A percentile compares a stretch with the other conserved stretches of the same genome.
These are phyloP conservation scores for Lamellibrachia columna DNA, from an alignment of 2,888 invertebrate species.

Conservation along the genomic window DNA sequence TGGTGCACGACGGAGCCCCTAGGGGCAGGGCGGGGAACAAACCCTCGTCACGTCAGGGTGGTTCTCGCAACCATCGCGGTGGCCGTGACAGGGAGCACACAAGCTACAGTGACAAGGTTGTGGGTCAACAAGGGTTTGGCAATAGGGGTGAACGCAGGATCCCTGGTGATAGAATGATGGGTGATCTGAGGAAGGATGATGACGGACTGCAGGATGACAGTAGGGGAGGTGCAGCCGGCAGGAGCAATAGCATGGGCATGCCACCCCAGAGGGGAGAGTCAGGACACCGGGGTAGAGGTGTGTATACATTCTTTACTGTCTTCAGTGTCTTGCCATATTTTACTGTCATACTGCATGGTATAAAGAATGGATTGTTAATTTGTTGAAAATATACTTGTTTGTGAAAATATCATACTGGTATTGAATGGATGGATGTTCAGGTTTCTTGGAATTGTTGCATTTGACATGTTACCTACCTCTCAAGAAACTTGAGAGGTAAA, in stretches of 20 bases:
- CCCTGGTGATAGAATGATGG: conserved; percentile 4
- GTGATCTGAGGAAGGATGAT: background rate
- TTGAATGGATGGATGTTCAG: background rate
- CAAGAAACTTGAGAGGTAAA: too few relatives aligned
- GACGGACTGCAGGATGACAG: conserved; percentile 26
- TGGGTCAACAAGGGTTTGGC: conserved; percentile 23
- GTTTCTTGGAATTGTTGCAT: background rate
- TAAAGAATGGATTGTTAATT: background rate
- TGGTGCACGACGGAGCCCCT: conserved; percentile 30
- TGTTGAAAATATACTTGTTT: background rate
- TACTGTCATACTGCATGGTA: background rate
- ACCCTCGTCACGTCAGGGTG: background rate
- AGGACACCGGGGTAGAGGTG: conserved; percentile 80
- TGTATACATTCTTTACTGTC: background rate
- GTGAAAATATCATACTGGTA: background rate
- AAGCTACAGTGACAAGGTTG: conserved; percentile 29
- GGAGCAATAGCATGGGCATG: conserved; percentile 26
- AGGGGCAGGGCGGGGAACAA: conserved; percentile 26
- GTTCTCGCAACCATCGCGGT: background rate
- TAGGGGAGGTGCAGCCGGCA: conserved; percentile 23
- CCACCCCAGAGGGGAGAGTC: conserved; percentile 88
- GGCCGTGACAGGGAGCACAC: background rate
- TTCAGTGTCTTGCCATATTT: too few relatives aligned
- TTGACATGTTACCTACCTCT: too few relatives aligned
- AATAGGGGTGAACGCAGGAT: conserved; percentile 26